Base-by-base conservation (phyloP, 1,140 invertebrate species). In the Meteorus sp. region DNA sequence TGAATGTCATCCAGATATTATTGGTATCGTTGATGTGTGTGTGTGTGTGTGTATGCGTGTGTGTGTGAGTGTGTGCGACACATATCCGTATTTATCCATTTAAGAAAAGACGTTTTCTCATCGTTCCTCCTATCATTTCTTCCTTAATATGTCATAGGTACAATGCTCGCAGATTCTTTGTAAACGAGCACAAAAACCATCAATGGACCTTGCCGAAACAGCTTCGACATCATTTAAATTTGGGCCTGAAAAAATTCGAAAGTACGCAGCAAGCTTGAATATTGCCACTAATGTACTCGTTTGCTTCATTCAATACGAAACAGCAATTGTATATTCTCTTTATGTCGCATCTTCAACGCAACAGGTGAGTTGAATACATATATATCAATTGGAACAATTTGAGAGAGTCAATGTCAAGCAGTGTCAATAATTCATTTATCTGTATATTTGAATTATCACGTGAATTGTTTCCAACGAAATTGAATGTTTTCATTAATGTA, bases 201-300 rank as follows among this genome's bases (percentile, higher is more conserved):
- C 73, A 23, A 55, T 85, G 58, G 76, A 74, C 69, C 83, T 85
- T 67, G 80, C 82, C 31, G 71, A 82, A 65, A 84, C 83, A 8
- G 81, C 79, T 5, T 77, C 82, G 70, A 59, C 69, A 43, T 80
- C 84, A 23, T 84, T 85, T 60, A 59, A 69, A 19, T 66, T 68
- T 22, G 84, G 84, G 13, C 84, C 84, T 19, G 55, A 68, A 56
- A 54, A 44, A 41, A 65, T 83, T 45, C 72, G 74, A 61, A 73
- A 68, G 39, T 80, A 78, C 59, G 68, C 77, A 11, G 50, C 45
- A 20, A 56, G 64, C 25, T 80, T 82, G 15, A 71, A 70, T 64
- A 63, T 69, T 31, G 9, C 59, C 11, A 68, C 62, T n/a, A 75
- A 72, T 43, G 35, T 67, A 17, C 39, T 72, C 52, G 56, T 70